Evolutionary conservation across 2,113 vertebrate species (phyloP).

Genomic region (Eretmochelys imbricata): DNA sequence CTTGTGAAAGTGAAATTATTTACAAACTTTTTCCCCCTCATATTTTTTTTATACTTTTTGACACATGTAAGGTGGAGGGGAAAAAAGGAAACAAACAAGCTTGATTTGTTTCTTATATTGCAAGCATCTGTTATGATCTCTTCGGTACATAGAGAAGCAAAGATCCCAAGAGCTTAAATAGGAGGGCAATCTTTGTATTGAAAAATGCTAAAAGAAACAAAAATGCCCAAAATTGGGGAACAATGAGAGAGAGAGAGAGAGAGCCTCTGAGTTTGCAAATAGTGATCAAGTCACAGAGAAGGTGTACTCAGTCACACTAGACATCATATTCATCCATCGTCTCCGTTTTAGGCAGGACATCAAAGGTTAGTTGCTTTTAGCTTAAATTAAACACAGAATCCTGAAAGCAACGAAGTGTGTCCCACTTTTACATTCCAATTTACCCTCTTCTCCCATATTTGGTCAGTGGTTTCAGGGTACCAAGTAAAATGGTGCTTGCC

Average conservation of each 20-base stretch:
- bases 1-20: slow-evolving; percentile 59
- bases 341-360: neutral
- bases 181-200: neutral
- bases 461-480: neutral
- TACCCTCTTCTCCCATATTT: neutral
- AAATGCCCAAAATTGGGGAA: neutral
- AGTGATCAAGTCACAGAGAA: slow-evolving; percentile 7
- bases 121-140: slow-evolving; percentile 19
- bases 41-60: slow-evolving; percentile 28
- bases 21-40: slow-evolving; percentile 32
- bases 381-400: neutral
- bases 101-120: slow-evolving; percentile 30
- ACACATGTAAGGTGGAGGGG: slow-evolving; percentile 30
- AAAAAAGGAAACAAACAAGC: slow-evolving; percentile 15
- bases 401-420: neutral
- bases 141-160: slow-evolving; percentile 16
- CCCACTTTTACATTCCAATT: neutral
- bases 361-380: neutral
- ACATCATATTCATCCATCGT: neutral
- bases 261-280: neutral
- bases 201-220: neutral
- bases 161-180: neutral
- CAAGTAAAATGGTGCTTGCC: neutral
- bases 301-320: neutral
- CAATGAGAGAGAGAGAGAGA: neutral